Base-by-base conservation (phyloP, 2,797 vertebrate genomes). In the Tolypeutes matacus region DNA sequence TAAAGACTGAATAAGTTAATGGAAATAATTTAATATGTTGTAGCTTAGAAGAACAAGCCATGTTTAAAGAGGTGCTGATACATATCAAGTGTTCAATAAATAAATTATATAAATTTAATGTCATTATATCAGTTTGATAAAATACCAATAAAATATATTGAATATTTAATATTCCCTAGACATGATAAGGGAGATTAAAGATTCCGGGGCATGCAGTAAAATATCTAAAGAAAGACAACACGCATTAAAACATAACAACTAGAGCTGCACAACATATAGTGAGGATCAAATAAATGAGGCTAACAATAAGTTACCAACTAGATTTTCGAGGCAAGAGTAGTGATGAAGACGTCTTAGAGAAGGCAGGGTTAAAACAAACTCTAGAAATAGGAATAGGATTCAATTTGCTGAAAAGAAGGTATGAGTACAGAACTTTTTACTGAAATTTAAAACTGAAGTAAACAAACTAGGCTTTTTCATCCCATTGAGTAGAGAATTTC, bases 261-360 rank as follows among this genome's bases (percentile, higher is more conserved):
- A 18, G 31, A 46, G 1, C 18, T 76, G 15, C 18, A 56, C 2
- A 81, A 21, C 7, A 84, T 53, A 90, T 29, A 86, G 60, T 49
- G 21, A 91, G 13, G 31, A 89, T 87, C 46, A 86, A 39, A 75
- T 87, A 89, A 87, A 15, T 60, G 64, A 89, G 91, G 87, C 21
- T 83, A 60, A 64, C 89, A 91, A 72, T 83, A 81, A 86, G 7
- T 83, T 27, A 94, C 23, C n/a, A 88, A 75, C 3, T 93, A 65
- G 65, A 77, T 14, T 69, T 94, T 2, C 18, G 72, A 95, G 25
- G 67, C 53, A 96, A 94, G 51, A 91, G n/a, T 39, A 86, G 23
- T 62, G 76, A 95, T 84, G 72, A 89, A 84, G 39, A 6, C 25
- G 91, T 86, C 29, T 60, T 85, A 58, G 51, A 93, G 42, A 89